Evolutionary conservation across 37 sponge, comb jelly and placozoan genomes (phyloP).

Genomic region (Cliona cf. orientalis): DNA sequence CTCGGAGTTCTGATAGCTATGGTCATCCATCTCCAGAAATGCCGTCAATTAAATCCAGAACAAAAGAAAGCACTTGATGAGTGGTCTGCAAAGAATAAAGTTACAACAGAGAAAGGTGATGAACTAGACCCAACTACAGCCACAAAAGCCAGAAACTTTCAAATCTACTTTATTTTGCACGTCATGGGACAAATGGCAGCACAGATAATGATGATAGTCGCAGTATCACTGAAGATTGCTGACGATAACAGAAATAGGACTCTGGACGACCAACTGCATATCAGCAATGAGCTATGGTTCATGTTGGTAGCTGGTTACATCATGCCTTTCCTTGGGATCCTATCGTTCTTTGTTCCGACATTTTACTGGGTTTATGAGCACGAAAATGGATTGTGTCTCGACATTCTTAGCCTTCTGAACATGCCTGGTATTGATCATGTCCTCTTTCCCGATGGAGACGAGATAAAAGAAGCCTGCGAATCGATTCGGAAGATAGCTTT

Average conservation of each 20-base stretch:
- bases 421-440: not conserved
- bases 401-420: not conserved
- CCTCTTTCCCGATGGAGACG: not conserved
- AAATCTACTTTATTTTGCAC: not conserved
- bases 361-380: slow-evolving; percentile 6
- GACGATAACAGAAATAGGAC: not conserved
- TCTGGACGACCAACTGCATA: not conserved
- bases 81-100: not conserved
- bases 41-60: not conserved
- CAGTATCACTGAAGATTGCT: not conserved
- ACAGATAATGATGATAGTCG: not conserved
- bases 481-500: not conserved
- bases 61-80: not conserved
- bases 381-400: not conserved
- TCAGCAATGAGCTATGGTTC: not conserved
- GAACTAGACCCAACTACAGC: not conserved
- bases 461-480: not conserved
- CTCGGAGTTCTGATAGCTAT: not conserved
- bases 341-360: slow-evolving; percentile 1
- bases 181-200: not conserved
- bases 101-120: not conserved
- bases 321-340: not conserved
- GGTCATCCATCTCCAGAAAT: not conserved
- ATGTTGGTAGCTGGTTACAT: not conserved
- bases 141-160: not conserved